Evolutionary conservation across 2,113 vertebrate genomes (phyloP), one percentile per base, ranked within the genome.

Genomic region (Terrapene triunguis): DNA sequence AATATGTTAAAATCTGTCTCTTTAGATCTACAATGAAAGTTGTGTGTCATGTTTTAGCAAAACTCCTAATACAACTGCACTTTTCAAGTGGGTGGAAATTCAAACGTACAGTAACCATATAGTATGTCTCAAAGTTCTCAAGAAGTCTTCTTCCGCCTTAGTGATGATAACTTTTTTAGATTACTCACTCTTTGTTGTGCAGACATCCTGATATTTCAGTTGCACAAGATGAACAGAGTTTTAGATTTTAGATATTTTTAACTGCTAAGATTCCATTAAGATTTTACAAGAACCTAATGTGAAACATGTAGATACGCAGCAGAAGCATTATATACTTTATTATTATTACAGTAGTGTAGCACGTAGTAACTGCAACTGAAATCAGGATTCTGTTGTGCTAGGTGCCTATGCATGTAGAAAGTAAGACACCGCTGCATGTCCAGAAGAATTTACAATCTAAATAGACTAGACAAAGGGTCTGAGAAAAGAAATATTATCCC

Each of bases 171-270:
- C 42, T 76, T 25, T 91, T 95, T 90, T 87, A 96, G 94, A 96
- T 97, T 97, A 96, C 82, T 97, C 97, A 97, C 55, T 80, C 82
- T 87, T 42, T 74, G 27, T 92, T 97, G 96, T 74, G 93, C 91
- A 80, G 94, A 93, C 96, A 92, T 17, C 96, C 88, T 88, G 95
- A 72, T n/a, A 53, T 83, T 78, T 65, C 93, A 85, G 76, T 97
- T 97, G 91, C 96, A 95, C 90, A 97, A 96, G 95, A 96, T 38
- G 38, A 97, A 97, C 94, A 89, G 76, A 83, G 89, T 85, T 90
- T 83, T 84, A 92, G 42, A 85, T 93, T 96, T 96, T 89, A 96
- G 85, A 96, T 96, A 84, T 25, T 87, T 4, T 94, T 97, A 95
- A 95, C 95, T 93, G 80, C 54, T 76, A 55, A 95, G 85, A 96